These are phyloP conservation scores for Nephotettix cincticeps DNA, from an alignment of 1,140 invertebrate species.

Conservation along the genomic window DNA sequence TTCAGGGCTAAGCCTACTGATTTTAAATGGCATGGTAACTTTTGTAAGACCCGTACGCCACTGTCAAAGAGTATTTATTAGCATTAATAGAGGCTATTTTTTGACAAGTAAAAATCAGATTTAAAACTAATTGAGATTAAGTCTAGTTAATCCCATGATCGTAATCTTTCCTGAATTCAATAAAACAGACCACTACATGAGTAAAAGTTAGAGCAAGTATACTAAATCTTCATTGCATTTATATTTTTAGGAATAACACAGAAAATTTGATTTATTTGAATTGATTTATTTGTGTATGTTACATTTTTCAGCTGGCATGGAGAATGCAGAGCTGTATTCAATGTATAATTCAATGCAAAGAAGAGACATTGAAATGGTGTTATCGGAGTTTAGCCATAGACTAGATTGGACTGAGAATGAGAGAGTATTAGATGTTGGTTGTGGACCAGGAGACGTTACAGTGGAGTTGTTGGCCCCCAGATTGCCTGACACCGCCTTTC, in stretches of 20 bases:
- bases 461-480: conserved; percentile 62
- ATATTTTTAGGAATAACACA: neutral
- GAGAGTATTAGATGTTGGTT: conserved; percentile 70
- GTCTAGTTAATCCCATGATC: too few relatives aligned
- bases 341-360: conserved; percentile 23
- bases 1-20: too few relatives aligned
- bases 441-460: conserved; percentile 73
- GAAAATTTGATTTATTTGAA: neutral
- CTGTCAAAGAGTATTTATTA: too few relatives aligned
- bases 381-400: neutral
- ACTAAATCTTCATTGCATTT: too few relatives aligned
- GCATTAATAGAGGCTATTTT: too few relatives aligned
- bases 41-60: too few relatives aligned
- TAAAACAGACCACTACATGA: too few relatives aligned
- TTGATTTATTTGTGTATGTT: neutral
- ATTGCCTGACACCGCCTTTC: conserved; percentile 50
- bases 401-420: conserved; percentile 33
- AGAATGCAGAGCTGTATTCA: conserved; percentile 20
- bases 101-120: too few relatives aligned
- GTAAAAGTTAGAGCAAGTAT: too few relatives aligned
- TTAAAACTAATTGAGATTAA: too few relatives aligned
- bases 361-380: neutral
- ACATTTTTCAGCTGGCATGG: neutral
- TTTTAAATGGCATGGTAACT: too few relatives aligned
- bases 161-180: too few relatives aligned